Conservation (phyloP, 1,140 invertebrate genomes). For the Bathynomus jamesi region DNA sequence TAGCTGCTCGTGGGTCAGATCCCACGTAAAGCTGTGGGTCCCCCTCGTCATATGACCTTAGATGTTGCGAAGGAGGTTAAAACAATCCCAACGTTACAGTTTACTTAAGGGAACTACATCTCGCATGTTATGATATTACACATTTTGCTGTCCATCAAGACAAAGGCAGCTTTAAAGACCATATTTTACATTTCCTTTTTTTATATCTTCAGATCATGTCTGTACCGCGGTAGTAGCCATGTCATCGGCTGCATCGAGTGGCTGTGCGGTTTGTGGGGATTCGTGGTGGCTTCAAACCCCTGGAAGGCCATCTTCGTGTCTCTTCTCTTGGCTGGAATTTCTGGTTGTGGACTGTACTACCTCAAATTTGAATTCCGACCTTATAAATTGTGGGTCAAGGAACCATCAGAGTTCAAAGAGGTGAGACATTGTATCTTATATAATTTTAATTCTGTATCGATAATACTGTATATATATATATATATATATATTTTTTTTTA, state of each 20-base stretch:
- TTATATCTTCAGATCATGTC: neutral
- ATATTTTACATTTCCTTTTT: no score
- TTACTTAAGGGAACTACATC: no score
- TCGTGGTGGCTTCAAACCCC: neutral
- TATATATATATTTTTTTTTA: neutral
- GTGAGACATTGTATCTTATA: neutral
- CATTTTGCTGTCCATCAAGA: no score
- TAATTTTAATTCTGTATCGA: neutral
- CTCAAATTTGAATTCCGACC: neutral
- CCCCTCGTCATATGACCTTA: no score
- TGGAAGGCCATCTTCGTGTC: neutral
- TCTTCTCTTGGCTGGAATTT: neutral
- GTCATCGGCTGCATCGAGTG: neutral
- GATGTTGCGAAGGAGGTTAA: no score
- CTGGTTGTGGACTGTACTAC: neutral
- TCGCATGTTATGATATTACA: no score
- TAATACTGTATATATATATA: neutral
- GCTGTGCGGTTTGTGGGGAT: neutral
- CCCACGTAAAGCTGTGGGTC: no score
- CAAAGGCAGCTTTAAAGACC: no score
- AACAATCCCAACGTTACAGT: no score
- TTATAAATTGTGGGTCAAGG: neutral
- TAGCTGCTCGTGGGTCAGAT: no score
- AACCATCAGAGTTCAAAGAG: neutral
- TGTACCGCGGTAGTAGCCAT: neutral